phyloP scores from a whole-genome alignment of 2,888 invertebrate species.

The Microdon myrmicae region DNA sequence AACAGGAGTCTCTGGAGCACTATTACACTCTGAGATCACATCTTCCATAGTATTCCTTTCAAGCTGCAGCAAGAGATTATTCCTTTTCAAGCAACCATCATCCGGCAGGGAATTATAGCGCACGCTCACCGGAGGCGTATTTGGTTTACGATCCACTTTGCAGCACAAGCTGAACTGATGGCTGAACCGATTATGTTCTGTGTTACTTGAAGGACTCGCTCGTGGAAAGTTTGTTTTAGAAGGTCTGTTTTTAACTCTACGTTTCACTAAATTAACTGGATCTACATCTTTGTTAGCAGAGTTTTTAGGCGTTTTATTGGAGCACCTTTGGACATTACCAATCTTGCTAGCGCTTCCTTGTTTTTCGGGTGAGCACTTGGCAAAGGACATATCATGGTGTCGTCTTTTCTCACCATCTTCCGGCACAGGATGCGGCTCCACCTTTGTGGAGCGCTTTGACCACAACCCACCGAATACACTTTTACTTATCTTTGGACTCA shows the following conservation, averaged over 20 bases:
- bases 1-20: conserved; percentile 65
- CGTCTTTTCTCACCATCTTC: conserved; percentile 36
- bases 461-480: conserved; percentile 60
- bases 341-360: conserved; percentile 33
- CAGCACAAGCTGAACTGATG: conserved; percentile 66
- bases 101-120: conserved; percentile 65
- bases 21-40: conserved; percentile 60
- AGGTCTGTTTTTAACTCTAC: conserved; percentile 58
- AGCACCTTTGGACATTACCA: conserved; percentile 14
- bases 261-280: conserved; percentile 60
- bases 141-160: conserved; percentile 62
- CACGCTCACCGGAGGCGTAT: conserved; percentile 65
- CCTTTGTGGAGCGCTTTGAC: conserved; percentile 65
- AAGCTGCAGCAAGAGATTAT: conserved; percentile 59
- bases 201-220: conserved; percentile 42
- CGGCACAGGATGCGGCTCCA: conserved; percentile 63
- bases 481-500: conserved; percentile 59
- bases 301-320: conserved; percentile 13
- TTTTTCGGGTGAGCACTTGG: conserved; percentile 60
- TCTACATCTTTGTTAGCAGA: conserved; percentile 47
- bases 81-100: conserved; percentile 55
- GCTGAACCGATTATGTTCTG: conserved; percentile 65
- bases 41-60: conserved; percentile 38
- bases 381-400: conserved; percentile 61
- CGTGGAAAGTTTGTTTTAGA: conserved; percentile 37